Conservation (phyloP, 2,888 invertebrate genomes). For the Acronicta aceris region DNA sequence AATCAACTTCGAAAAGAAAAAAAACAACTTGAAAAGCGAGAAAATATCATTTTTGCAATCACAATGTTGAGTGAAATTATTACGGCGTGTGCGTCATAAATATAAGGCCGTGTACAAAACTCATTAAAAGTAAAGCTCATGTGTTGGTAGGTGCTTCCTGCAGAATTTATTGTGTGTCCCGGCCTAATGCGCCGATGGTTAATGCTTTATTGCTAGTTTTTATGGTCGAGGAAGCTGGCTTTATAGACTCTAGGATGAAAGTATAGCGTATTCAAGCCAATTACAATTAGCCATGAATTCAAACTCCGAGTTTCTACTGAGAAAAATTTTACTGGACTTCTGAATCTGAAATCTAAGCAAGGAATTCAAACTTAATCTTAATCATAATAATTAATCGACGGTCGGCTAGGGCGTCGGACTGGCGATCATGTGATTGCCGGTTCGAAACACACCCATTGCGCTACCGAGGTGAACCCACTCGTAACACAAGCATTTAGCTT, state of each 20-base stretch:
- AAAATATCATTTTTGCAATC: conserved; percentile 37
- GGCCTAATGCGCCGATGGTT: conserved; percentile 48
- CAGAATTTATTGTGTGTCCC: conserved; percentile 61
- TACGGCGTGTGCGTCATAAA: conserved; percentile 44
- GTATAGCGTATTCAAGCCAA: not conserved
- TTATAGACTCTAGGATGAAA: conserved; percentile 11
- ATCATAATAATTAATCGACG: too few species aligned
- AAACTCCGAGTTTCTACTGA: too few species aligned
- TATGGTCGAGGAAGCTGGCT: conserved; percentile 32
- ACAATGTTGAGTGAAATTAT: conserved; percentile 51
- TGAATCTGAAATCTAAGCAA: too few species aligned
- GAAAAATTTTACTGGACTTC: too few species aligned
- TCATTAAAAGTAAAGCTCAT: conserved; percentile 66
- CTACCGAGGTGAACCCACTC: too few species aligned
- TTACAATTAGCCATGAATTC: too few species aligned
- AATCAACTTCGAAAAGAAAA: not conserved
- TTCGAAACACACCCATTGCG: too few species aligned
- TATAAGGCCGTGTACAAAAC: conserved; percentile 55
- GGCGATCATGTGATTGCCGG: too few species aligned
- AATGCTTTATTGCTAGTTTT: conserved; percentile 43
- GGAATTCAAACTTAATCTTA: too few species aligned
- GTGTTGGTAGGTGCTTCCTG: conserved; percentile 49
- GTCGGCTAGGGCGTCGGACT: too few species aligned
- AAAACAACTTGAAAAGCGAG: not conserved
- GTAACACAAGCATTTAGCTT: too few species aligned